Evolutionary conservation across 2,113 vertebrate species (phyloP), one percentile per base, ranked within the genome.

Genomic region (Polypterus bichir): DNA sequence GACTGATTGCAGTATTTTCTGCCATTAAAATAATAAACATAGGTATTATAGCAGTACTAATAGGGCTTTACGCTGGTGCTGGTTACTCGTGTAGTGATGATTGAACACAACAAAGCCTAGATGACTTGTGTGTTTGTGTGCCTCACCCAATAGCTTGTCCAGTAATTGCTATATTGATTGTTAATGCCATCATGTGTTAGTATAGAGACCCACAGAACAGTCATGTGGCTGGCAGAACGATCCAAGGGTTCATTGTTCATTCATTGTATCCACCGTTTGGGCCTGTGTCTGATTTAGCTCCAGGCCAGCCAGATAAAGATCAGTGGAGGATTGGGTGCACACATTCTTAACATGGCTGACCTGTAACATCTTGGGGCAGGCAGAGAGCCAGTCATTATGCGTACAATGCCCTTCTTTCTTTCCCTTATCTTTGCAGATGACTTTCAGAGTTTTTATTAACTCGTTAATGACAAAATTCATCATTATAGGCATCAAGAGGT

Each of bases 331-430:
- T 93, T 91, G 92, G 93, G 88, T 79, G 75, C 88, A 94, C 91
- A 92, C 95, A 98, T 98, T 98, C 94, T 97, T 97, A 91, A 96
- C 94, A 92, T 97, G 94, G 86, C 89, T 97, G 93, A 97, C 91
- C 93, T 90, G 83, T 95, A 92, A 94, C 93, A 95, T 94, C 90
- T 82, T 79, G 76, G 84, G 83, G 85, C 89, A 85, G 69, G 82
- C 78, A 75, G 83, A 75, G 88, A 93, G 88, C 80, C 89, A 89
- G 89, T 91, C 88, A 89, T 95, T 93, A 92, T 82, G 79, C 74
- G 81, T 72, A 98, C 94, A 97, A 97, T 92, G 83, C 85, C 65
- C 70, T 68, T 81, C 91, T 96, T 96, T 97, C 91, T 94, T 86
- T 79, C 68, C 75, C 91, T 94, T 94, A 97, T 97, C 93, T 92